Percentiles rank a stretch among this genome's conserved stretches.
Conservation (phyloP, 2,888 invertebrate genomes). For the Sphaerophoria taeniata region DNA sequence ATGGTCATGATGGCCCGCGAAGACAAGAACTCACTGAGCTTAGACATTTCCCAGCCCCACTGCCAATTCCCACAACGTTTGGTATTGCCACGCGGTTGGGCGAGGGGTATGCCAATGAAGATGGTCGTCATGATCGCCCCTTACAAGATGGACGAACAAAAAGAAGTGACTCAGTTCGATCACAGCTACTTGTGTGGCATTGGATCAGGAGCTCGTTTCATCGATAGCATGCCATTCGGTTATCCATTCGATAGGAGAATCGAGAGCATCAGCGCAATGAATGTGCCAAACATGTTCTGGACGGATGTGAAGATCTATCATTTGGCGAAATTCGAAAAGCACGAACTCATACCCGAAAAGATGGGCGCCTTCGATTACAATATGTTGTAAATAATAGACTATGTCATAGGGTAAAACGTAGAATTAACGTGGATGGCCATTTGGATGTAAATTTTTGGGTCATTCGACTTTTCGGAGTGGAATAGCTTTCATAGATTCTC, state of each 20-base stretch:
- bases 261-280: conserved; percentile 84
- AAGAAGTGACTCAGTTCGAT: conserved; percentile 82
- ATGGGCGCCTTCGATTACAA: conserved; percentile 79
- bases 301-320: conserved; percentile 87
- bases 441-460: conserved; percentile 14
- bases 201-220: conserved; percentile 84
- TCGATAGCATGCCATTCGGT: conserved; percentile 87
- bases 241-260: conserved; percentile 90
- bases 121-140: conserved; percentile 87
- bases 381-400: neutral
- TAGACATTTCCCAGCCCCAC: conserved; percentile 84
- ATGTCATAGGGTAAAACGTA: neutral
- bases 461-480: conserved; percentile 1
- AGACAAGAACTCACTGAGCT: conserved; percentile 84
- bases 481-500: conserved; percentile 37
- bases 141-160: conserved; percentile 81
- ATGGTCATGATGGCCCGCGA: conserved; percentile 83
- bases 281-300: conserved; percentile 87
- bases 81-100: conserved; percentile 88
- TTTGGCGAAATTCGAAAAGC: conserved; percentile 83
- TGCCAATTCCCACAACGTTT: conserved; percentile 89
- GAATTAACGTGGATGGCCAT: conserved; percentile 9
- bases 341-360: conserved; percentile 77
- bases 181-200: conserved; percentile 83
- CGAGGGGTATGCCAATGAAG: conserved; percentile 87